Base-by-base conservation (phyloP, 2,797 vertebrate species). In the Choloepus didactylus region DNA sequence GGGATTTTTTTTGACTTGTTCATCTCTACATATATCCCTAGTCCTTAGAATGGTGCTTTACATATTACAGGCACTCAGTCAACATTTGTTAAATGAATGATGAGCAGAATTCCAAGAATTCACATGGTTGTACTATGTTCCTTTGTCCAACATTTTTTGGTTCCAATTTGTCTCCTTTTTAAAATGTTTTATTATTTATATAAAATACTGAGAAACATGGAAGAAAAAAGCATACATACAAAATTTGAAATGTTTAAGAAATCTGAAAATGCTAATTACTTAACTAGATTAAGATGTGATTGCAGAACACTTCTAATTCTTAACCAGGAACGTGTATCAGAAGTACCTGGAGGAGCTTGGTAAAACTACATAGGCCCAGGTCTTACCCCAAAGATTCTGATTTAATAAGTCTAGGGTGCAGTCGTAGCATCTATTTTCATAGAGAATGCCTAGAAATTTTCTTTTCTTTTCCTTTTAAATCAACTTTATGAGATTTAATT, bases 371-470 rank as follows among this genome's bases (percentile, higher is more conserved):
- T 6, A 93, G 21, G 23, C 18, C 35, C 21, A 91, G 9, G 3
- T 64, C 60, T 92, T 60, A 56, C 0, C 38, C 44, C 23, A n/a
- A 11, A 89, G 59, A 75, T 56, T 67, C 73, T 86, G 9, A 79
- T 29, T 86, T 23, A 15, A 0, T 76, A 79, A 93, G 6, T 54
- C 35, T 31, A 84, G 31, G 35, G 35, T 35, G 6, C 41, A 0
- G 4, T 87, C 70, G 73, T 84, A 94, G 51, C 60, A 35, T 79
- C 29, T 76, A 38, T 95, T 92, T 91, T 87, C 59, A 29, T 38
- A 87, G 35, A 87, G 38, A 35, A 84, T 75, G 35, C 35, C 35
- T 35, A 35, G 35, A 54, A 15, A 35, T 35, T 67, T 87, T 59
- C 2, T 11, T 73, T 73, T 73, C 41, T 87, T 90, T 87, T 84